Evolutionary conservation across 64 coral and sea anemone genomes (phyloP).

Genomic region (Montipora foliosa): DNA sequence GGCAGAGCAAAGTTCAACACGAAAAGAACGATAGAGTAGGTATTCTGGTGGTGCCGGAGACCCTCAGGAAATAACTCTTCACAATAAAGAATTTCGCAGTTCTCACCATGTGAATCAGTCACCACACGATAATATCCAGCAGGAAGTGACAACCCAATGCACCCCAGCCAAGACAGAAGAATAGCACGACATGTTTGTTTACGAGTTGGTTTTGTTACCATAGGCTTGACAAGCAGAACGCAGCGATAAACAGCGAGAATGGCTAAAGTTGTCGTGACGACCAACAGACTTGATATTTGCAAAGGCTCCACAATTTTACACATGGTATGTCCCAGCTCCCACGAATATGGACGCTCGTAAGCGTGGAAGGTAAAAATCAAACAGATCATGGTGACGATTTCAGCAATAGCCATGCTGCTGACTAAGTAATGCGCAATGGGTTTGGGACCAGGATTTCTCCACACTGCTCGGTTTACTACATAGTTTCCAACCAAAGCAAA

Average conservation of each 20-base stretch:
- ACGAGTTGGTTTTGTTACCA: slow-evolving; percentile 30
- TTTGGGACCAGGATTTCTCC: slow-evolving; percentile 34
- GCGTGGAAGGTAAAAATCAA: slow-evolving; percentile 47
- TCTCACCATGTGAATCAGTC: slow-evolving; percentile 26
- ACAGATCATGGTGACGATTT: slow-evolving; percentile 65
- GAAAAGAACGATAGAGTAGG: slow-evolving; percentile 70
- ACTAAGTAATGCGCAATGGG: slow-evolving; percentile 73
- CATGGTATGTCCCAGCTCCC: slow-evolving; percentile 75
- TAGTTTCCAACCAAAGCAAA: slow-evolving; percentile 60
- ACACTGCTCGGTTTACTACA: slow-evolving; percentile 57
- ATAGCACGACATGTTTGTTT: slow-evolving; percentile 48
- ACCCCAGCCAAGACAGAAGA: slow-evolving; percentile 54
- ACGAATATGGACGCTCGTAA: slow-evolving; percentile 66
- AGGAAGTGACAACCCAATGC: slow-evolving; percentile 44
- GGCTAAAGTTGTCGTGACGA: slow-evolving; percentile 76
- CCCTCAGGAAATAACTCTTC: slow-evolving; percentile 42
- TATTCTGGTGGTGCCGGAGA: neutral
- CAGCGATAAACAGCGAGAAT: slow-evolving; percentile 82
- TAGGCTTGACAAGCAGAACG: slow-evolving; percentile 61
- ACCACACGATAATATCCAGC: slow-evolving; percentile 29
- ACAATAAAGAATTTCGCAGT: slow-evolving; percentile 13
- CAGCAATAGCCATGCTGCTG: slow-evolving; percentile 76
- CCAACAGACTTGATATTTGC: slow-evolving; percentile 66
- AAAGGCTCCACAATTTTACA: slow-evolving; percentile 63
- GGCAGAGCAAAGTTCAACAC: slow-evolving; percentile 62